phyloP scores from a whole-genome alignment of 2,888 invertebrate species.

The Dryobotodes eremita region DNA sequence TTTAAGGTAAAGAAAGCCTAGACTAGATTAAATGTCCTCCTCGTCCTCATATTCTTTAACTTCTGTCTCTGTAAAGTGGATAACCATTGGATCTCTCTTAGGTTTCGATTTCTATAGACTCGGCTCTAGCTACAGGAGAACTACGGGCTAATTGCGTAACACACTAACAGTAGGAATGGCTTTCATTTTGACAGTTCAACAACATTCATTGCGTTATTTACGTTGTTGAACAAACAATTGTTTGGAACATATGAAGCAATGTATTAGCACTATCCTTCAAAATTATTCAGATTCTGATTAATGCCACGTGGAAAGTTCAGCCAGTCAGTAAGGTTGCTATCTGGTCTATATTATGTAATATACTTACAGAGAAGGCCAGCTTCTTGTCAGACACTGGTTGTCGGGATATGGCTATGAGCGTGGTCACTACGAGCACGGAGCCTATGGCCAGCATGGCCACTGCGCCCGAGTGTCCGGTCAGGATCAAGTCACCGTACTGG shows the following conservation, averaged over 20 bases:
- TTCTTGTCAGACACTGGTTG: constrained; percentile 92
- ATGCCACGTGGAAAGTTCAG: not conserved
- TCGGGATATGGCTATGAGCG: constrained; percentile 89
- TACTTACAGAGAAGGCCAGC: constrained; percentile 92
- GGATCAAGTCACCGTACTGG: constrained; percentile 75
- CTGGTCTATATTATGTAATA: not conserved
- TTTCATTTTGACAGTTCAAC: too few relatives aligned
- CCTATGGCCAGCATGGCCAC: constrained; percentile 59
- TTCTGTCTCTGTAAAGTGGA: not conserved
- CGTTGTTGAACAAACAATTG: too few relatives aligned
- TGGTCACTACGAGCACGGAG: constrained; percentile 80
- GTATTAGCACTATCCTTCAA: too few relatives aligned
- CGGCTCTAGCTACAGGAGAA: not conserved
- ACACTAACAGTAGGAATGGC: too few relatives aligned
- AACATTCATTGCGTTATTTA: too few relatives aligned
- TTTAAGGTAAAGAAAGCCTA: not conserved
- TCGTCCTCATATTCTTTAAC: not conserved
- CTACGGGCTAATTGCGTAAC: too few relatives aligned
- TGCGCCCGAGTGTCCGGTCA: constrained; percentile 76
- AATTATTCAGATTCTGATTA: too few relatives aligned
- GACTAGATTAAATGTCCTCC: not conserved
- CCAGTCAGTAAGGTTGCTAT: not conserved
- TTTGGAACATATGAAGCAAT: too few relatives aligned
- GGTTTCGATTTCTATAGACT: not conserved
- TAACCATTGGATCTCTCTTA: not conserved